Base-by-base conservation (phyloP, 1,140 invertebrate species). In the Epicauta chinensis region DNA sequence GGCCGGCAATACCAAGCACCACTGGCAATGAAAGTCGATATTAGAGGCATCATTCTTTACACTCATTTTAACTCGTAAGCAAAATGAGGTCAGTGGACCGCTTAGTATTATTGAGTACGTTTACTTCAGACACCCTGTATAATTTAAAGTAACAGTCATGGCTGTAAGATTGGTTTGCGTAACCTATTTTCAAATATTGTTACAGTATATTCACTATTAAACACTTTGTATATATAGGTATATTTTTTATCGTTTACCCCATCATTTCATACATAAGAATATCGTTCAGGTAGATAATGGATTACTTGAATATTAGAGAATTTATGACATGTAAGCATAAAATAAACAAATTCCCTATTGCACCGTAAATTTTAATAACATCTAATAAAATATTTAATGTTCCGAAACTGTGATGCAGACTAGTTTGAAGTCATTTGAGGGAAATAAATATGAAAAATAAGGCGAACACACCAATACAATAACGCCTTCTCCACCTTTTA, bases 361-460 rank as follows among this genome's bases (percentile, higher is more conserved):
- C 49, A 43, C 32, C 39, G 16, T 10, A 57, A 46, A 41, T 56
- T 56, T 57, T 53, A 51, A 53, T 47, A 44, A 30, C 15, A 34
- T 13, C 32, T 53, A 53, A 42, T 46, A 53, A 53, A 53, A 53
- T 53, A 53, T 53, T 53, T 53, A 53, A 49, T 32, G 39, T 37
- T 50, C 45, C 51, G 53, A 43, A 57, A 57, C 49, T 23, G 23
- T 44, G 53, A 57, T 46, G 40, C 50, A 41, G 55, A 39, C 45
- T 57, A 51, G 55, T 48, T 23, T 43, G 50, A 37, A 56, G 50
- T 51, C 52, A 58, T 58, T 54, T 54, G 56, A 34, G 56, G 44
- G 51, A 53, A 54, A 55, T 55, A 55, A 55, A 55, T 54, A 54
- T 40, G 39, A 49, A 42, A 41, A 40, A 50, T n/a, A 38, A 45